Conservation (phyloP, 2,113 vertebrate species). For the Pungitius pungitius region DNA sequence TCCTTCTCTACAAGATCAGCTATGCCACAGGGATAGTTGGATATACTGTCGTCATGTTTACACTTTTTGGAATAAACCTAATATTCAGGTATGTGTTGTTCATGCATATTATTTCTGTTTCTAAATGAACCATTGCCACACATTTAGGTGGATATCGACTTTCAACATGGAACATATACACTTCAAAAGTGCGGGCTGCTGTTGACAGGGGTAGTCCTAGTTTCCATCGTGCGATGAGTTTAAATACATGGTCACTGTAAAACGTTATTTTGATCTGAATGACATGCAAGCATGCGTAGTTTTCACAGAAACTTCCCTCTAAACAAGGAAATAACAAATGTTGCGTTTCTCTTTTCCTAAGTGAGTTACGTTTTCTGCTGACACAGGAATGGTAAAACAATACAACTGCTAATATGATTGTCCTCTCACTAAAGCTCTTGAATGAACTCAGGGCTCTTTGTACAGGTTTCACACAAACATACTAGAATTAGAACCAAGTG, state of each 20-base stretch:
- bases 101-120: not conserved
- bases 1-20: conserved; percentile 98
- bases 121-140: not conserved
- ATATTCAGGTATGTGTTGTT: conserved; percentile 90
- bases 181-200: not conserved
- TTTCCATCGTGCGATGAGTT: not conserved
- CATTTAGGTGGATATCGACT: not conserved
- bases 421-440: not conserved
- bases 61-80: conserved; percentile 95
- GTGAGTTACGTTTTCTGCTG: not conserved
- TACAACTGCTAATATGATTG: not conserved
- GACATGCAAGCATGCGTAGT: not conserved
- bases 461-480: not conserved
- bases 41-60: conserved; percentile 97
- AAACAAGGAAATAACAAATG: not conserved
- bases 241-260: not conserved
- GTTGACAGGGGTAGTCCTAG: not conserved
- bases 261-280: not conserved
- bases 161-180: not conserved
- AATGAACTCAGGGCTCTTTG: not conserved
- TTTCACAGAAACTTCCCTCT: not conserved
- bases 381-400: conserved; percentile 6
- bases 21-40: conserved; percentile 95
- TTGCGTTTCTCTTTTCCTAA: not conserved
- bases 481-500: not conserved